These are phyloP conservation scores for Datnioides undecimradiatus DNA, from an alignment of 2,113 vertebrate genomes.

Conservation along the genomic window DNA sequence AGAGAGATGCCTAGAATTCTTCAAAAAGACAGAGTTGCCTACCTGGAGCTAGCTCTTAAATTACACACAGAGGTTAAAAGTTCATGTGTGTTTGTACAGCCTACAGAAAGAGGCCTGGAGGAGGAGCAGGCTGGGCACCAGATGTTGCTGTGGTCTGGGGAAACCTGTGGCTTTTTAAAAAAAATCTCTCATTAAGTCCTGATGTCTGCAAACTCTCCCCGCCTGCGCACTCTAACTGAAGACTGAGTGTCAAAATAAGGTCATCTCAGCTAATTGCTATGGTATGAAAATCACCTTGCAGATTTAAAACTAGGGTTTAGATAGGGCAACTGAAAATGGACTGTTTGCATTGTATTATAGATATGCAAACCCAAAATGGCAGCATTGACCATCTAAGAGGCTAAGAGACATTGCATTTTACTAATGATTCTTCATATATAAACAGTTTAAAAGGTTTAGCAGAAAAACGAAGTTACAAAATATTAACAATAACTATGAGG, in stretches of 20 bases:
- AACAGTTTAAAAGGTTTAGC: too few species aligned
- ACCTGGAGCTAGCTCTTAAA: slow-evolving; percentile 15
- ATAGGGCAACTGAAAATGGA: neutral
- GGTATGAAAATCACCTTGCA: neutral
- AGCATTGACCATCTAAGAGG: neutral
- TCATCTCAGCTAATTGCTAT: neutral
- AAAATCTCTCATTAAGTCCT: slow-evolving; percentile 18
- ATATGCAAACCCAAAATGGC: neutral
- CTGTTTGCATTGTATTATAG: neutral
- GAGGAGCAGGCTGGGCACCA: slow-evolving; percentile 6
- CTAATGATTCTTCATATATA: too few species aligned
- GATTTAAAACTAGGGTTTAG: neutral
- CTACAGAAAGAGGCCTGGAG: neutral
- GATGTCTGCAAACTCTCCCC: neutral
- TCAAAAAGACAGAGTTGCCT: neutral
- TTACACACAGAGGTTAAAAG: slow-evolving; percentile 8
- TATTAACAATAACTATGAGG: too few species aligned
- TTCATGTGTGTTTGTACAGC: slow-evolving; percentile 18
- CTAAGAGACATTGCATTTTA: too few species aligned
- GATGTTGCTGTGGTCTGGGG: slow-evolving; percentile 42
- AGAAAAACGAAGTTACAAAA: too few species aligned
- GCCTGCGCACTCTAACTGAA: neutral
- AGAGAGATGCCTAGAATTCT: slow-evolving; percentile 5
- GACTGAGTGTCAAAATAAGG: neutral
- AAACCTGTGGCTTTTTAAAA: slow-evolving; percentile 8